phyloP scores from a whole-genome alignment of 2,113 vertebrate species.

The Sinosuthora webbiana region DNA sequence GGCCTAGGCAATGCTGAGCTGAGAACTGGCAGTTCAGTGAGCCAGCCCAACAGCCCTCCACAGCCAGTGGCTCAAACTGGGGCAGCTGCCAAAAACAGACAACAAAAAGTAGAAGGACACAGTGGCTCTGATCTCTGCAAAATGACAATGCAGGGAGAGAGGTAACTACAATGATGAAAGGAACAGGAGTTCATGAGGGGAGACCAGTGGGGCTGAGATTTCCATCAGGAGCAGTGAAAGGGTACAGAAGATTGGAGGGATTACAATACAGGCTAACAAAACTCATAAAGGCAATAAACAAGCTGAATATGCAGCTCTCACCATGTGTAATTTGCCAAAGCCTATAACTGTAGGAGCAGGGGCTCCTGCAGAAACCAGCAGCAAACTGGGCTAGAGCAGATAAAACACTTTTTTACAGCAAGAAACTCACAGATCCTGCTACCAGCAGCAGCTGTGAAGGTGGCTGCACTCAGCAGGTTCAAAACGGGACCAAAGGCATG shows the following conservation, averaged over 20 bases:
- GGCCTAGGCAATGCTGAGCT: rapidly evolving
- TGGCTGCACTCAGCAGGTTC: background rate
- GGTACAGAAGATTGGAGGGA: background rate
- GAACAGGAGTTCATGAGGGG: background rate
- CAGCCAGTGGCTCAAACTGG: background rate
- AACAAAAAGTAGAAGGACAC: background rate
- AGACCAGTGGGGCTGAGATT: background rate
- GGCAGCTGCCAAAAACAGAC: background rate
- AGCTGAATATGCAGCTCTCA: background rate
- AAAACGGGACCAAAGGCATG: background rate
- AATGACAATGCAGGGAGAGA: background rate
- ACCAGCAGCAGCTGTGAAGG: background rate
- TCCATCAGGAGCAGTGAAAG: background rate
- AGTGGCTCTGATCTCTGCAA: background rate
- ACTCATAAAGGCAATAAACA: background rate
- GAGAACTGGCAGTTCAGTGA: background rate
- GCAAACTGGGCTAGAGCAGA: background rate
- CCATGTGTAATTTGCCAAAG: background rate
- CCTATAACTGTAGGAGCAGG: background rate
- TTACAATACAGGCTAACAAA: background rate
- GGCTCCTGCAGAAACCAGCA: background rate
- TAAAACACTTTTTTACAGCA: background rate
- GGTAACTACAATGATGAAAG: background rate
- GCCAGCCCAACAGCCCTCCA: background rate
- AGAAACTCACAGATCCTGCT: background rate